phyloP scores from a whole-genome alignment of 2,888 invertebrate genomes.

The Drosophila peninsularis region DNA sequence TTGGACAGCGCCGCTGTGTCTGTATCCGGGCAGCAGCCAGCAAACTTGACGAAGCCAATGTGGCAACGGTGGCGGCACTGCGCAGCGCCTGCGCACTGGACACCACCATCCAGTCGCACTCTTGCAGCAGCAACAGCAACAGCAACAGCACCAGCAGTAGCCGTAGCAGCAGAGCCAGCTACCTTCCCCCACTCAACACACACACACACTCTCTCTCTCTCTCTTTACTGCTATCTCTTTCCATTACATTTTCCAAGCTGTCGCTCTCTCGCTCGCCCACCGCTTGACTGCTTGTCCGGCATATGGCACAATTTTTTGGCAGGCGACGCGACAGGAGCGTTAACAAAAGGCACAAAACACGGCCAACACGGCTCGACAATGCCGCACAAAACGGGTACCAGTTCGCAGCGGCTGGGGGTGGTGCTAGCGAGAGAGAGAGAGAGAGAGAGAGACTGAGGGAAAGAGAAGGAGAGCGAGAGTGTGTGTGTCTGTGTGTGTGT shows the following conservation, averaged over 20 bases:
- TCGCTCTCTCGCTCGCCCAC: slow-evolving; percentile 7
- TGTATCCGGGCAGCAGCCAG: slow-evolving; percentile 44
- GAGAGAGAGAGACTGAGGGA: neutral
- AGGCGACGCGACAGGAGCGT: slow-evolving; percentile 40
- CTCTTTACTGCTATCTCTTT: neutral
- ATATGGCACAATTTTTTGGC: slow-evolving; percentile 76
- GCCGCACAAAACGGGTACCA: slow-evolving; percentile 37
- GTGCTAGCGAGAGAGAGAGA: neutral
- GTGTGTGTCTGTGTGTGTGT: neutral
- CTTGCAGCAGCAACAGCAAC: neutral
- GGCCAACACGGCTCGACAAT: slow-evolving; percentile 59
- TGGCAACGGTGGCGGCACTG: slow-evolving; percentile 46
- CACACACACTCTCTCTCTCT: slow-evolving; percentile 1
- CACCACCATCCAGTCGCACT: slow-evolving; percentile 39
- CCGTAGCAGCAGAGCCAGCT: slow-evolving; percentile 10
- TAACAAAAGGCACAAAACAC: slow-evolving; percentile 73
- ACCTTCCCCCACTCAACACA: neutral
- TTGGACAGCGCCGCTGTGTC: slow-evolving; percentile 56
- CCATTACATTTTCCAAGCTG: neutral
- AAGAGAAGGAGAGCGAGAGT: neutral
- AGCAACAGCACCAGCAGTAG: too few relatives aligned
- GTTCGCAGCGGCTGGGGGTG: slow-evolving; percentile 6
- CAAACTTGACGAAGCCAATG: slow-evolving; percentile 76
- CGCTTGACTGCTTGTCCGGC: slow-evolving; percentile 50
- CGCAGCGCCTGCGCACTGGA: slow-evolving; percentile 59